Percentiles rank a stretch among this genome's conserved stretches.
phyloP scores from a whole-genome alignment of 2,113 vertebrate species.

The Rhizomys pruinosus region DNA sequence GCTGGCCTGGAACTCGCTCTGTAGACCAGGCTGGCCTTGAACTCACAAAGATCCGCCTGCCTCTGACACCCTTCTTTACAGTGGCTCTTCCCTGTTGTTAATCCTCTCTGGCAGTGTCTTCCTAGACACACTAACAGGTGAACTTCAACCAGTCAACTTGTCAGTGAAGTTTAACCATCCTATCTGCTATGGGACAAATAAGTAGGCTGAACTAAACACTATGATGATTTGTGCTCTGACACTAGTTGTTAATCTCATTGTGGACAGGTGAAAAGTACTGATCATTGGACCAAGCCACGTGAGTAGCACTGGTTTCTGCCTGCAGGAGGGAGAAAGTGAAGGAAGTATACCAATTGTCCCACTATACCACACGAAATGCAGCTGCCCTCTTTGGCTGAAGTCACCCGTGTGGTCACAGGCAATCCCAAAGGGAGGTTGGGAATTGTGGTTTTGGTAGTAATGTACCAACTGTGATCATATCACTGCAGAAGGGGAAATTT shows the following conservation, averaged over 20 bases:
- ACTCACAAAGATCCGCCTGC: too few species aligned
- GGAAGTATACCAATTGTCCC: not conserved
- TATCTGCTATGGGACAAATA: not conserved
- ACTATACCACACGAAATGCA: too few species aligned
- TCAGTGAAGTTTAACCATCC: not conserved
- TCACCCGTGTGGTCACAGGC: not conserved
- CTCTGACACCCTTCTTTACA: too few species aligned
- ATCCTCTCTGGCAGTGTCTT: not conserved
- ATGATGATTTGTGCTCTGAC: not conserved
- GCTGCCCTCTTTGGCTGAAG: not conserved
- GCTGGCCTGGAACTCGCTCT: too few species aligned
- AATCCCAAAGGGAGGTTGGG: not conserved
- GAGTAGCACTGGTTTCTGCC: not conserved
- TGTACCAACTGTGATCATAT: not conserved
- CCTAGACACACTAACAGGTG: not conserved
- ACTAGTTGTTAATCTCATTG: not conserved
- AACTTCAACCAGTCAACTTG: not conserved
- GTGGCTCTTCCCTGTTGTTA: too few species aligned
- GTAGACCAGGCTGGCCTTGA: too few species aligned
- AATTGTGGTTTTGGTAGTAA: not conserved
- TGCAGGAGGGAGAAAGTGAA: not conserved
- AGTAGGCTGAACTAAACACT: not conserved
- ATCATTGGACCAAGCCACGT: rapidly evolving
- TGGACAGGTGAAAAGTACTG: not conserved
- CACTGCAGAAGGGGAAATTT: not conserved